These are phyloP conservation scores for Perodicticus potto DNA, from an alignment of 2,797 vertebrate species.

Conservation along the genomic window DNA sequence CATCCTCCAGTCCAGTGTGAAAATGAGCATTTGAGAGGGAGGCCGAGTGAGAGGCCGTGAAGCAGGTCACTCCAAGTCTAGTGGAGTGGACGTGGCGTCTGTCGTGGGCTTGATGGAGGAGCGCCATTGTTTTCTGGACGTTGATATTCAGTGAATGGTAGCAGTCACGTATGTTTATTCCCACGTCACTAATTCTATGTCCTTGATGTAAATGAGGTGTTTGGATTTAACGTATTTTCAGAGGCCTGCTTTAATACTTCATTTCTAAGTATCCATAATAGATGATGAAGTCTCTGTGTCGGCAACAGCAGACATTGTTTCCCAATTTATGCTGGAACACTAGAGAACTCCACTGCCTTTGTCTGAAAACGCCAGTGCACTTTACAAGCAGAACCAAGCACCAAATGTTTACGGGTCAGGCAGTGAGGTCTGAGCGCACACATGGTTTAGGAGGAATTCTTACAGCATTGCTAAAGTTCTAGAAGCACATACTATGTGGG, in stretches of 20 bases:
- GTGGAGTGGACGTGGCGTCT: no score
- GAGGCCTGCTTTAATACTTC: neutral
- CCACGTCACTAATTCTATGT: neutral
- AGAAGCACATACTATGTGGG: slow-evolving; percentile 56
- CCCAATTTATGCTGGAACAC: neutral
- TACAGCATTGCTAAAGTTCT: slow-evolving; percentile 1
- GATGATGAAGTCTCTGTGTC: neutral
- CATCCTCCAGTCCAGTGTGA: neutral
- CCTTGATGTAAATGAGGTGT: neutral
- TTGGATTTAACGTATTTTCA: slow-evolving; percentile 34
- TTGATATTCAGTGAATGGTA: neutral
- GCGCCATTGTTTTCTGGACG: neutral
- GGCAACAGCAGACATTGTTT: neutral
- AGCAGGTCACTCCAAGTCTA: neutral
- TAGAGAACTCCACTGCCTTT: neutral
- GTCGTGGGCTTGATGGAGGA: neutral
- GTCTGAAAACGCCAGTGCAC: neutral
- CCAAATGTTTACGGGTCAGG: slow-evolving; percentile 19
- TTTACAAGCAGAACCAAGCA: slow-evolving; percentile 28
- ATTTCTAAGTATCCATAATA: neutral
- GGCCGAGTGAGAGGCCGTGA: rapidly evolving
- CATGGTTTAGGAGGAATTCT: neutral
- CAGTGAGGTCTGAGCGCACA: neutral
- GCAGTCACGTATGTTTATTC: no score
- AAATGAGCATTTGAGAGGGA: neutral